Percentiles rank a stretch among this genome's conserved stretches.
Evolutionary conservation across 2,113 vertebrate genomes (phyloP).

Genomic region (Anser brachyrhynchus): DNA sequence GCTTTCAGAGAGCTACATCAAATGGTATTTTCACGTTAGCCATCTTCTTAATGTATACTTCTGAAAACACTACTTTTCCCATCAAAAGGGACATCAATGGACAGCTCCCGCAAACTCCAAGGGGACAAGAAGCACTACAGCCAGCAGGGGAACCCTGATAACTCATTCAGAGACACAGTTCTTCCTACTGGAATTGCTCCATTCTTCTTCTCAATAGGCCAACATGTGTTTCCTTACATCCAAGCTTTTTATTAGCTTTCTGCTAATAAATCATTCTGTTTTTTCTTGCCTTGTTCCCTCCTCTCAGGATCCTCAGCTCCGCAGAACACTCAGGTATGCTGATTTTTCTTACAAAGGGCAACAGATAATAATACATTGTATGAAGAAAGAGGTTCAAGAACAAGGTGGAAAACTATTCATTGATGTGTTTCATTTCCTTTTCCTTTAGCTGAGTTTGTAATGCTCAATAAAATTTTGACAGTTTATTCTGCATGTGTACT

Average conservation of each 20-base stretch:
- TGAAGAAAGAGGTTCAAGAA: neutral
- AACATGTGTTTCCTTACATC: neutral
- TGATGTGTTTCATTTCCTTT: neutral
- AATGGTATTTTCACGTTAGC: neutral
- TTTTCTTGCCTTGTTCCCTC: neutral
- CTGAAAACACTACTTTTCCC: neutral
- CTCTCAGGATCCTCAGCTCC: neutral
- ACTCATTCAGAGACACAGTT: neutral
- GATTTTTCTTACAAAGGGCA: neutral
- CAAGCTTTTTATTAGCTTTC: neutral
- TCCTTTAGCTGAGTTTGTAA: neutral
- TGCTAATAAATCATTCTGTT: too few relatives aligned
- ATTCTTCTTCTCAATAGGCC: neutral
- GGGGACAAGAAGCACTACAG: neutral
- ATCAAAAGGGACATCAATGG: neutral
- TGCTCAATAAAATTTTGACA: neutral
- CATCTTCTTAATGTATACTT: neutral
- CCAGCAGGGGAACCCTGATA: neutral
- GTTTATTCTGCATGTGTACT: neutral
- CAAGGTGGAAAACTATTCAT: neutral
- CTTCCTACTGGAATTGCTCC: neutral
- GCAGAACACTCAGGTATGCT: neutral
- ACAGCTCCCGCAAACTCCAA: neutral
- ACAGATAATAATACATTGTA: neutral
- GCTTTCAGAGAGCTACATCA: neutral